phyloP scores from a whole-genome alignment of 2,113 vertebrate genomes.

The Ellobius talpinus region DNA sequence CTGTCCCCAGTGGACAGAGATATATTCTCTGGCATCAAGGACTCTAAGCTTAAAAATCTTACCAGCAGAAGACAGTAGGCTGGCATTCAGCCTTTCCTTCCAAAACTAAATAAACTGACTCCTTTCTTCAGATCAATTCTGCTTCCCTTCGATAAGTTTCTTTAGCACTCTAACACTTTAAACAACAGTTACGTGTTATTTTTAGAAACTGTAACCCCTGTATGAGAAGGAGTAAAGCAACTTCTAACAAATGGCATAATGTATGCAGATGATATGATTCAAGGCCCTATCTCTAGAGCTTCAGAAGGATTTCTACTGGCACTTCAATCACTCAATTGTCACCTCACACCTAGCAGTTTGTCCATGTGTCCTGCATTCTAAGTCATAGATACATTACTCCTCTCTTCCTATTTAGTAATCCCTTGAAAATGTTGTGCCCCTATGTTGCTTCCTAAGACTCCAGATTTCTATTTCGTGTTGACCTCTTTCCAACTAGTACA shows the following conservation, averaged over 20 bases:
- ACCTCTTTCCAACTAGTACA: background rate
- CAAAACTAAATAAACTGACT: slow-evolving; percentile 3
- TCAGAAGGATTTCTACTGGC: background rate
- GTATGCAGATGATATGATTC: background rate
- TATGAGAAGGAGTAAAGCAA: background rate
- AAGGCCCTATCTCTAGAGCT: background rate
- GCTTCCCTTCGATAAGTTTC: slow-evolving; percentile 43
- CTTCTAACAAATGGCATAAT: background rate
- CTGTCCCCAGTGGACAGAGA: background rate
- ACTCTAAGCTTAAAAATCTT: background rate
- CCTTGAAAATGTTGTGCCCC: background rate
- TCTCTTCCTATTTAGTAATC: background rate
- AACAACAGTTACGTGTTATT: slow-evolving; percentile 19
- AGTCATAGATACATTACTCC: background rate
- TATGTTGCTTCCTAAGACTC: background rate
- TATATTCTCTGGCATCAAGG: background rate
- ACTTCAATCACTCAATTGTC: background rate
- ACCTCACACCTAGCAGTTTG: background rate
- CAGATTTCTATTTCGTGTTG: background rate
- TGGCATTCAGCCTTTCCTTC: slow-evolving; percentile 31
- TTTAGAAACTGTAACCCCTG: background rate
- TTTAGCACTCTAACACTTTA: background rate
- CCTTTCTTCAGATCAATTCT: background rate
- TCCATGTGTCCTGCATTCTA: background rate
- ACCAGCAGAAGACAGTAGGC: slow-evolving; percentile 24